Evolutionary conservation across 37 sponge, comb jelly and placozoan species (phyloP).

Genomic region (Hormiphora californensis): DNA sequence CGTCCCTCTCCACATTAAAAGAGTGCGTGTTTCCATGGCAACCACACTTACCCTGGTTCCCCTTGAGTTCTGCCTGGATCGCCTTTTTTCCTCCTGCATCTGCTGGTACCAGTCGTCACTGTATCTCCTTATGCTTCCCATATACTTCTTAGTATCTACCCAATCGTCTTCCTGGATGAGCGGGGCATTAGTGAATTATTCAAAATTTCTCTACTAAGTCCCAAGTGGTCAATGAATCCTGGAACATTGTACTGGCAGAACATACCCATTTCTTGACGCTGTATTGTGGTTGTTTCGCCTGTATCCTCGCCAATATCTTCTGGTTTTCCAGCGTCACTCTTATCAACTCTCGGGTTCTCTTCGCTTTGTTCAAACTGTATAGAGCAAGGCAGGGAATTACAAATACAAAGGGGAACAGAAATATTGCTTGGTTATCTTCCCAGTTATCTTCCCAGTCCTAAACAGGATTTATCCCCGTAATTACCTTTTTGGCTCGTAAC

Average conservation of each 20-base stretch:
- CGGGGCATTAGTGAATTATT: too few species aligned
- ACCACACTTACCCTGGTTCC: background rate
- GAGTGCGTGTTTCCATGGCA: too few species aligned
- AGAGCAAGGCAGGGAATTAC: background rate
- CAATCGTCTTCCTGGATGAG: conserved; percentile 34
- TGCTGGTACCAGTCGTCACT: conserved; percentile 38
- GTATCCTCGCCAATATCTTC: conserved; percentile 40
- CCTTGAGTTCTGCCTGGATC: background rate
- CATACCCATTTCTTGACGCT: conserved; percentile 45
- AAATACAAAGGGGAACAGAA: background rate
- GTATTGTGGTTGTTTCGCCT: conserved; percentile 48
- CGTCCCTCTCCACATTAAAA: too few species aligned
- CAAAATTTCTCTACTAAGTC: too few species aligned
- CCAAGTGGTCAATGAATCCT: too few species aligned
- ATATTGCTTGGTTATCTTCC: background rate
- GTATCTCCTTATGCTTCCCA: conserved; percentile 14
- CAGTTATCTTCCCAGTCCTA: too few species aligned
- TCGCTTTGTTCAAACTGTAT: conserved; percentile 56
- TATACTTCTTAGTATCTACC: conserved; percentile 16
- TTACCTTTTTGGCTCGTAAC: conserved; percentile 59
- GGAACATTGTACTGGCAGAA: too few species aligned
- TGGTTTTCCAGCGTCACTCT: conserved; percentile 56
- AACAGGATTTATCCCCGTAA: too few species aligned
- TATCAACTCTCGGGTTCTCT: conserved; percentile 46
- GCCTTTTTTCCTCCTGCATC: background rate